phyloP scores from a whole-genome alignment of 2,888 invertebrate species.

The Ochropleura plecta region DNA sequence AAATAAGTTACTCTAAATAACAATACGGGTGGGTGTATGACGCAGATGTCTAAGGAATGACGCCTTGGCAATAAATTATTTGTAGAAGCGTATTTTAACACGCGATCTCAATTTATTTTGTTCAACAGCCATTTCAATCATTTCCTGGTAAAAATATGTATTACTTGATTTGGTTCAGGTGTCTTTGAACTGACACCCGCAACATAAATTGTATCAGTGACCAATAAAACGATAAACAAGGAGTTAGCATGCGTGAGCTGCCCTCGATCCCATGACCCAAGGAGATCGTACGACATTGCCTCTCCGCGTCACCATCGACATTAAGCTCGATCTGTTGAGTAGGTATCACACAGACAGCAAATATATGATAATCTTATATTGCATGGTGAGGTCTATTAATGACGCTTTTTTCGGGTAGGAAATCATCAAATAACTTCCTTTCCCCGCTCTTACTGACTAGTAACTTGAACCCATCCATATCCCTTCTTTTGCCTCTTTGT shows the following conservation, averaged over 20 bases:
- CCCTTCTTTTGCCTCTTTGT: too few relatives aligned
- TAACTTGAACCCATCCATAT: too few relatives aligned
- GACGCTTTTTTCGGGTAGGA: too few relatives aligned
- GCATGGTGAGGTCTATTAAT: neutral
- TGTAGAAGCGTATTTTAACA: neutral
- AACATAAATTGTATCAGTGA: neutral
- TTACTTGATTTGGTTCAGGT: neutral
- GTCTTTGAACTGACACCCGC: too few relatives aligned
- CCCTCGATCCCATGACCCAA: too few relatives aligned
- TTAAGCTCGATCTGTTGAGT: neutral
- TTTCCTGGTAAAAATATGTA: too few relatives aligned
- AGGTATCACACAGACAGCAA: neutral
- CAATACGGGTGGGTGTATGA: constrained; percentile 12
- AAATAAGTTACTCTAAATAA: neutral
- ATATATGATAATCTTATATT: neutral
- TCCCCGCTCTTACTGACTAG: too few relatives aligned
- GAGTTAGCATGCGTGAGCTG: neutral
- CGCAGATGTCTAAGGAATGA: constrained; percentile 7
- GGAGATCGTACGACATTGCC: neutral
- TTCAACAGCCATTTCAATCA: neutral
- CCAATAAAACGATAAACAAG: neutral
- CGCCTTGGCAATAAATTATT: constrained; percentile 2
- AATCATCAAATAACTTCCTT: too few relatives aligned
- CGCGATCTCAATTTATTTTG: neutral
- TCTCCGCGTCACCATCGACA: neutral